phyloP scores from a whole-genome alignment of 2,113 vertebrate genomes.

The Mystacornis crossleyi region DNA sequence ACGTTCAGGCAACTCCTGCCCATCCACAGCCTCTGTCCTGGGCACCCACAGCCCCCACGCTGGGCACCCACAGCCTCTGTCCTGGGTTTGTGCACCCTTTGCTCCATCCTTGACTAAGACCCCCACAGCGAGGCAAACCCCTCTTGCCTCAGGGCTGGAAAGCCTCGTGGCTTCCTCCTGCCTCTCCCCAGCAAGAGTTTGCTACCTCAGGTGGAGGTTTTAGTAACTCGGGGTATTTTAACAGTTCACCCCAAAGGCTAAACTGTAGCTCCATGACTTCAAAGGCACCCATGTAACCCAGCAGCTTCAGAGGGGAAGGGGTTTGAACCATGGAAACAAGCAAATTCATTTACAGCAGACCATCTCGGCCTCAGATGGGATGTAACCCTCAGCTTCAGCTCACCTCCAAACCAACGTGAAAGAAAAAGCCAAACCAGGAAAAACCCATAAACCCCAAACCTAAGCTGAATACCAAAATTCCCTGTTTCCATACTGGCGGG shows the following conservation, averaged over 20 bases:
- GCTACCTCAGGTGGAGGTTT: neutral
- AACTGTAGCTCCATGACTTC: rapidly evolving
- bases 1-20: rapidly evolving
- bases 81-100: neutral
- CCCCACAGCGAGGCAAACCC: rapidly evolving
- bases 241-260: neutral
- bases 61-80: neutral
- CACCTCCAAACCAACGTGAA: rapidly evolving
- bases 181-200: neutral
- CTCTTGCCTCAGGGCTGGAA: neutral
- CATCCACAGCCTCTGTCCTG: neutral
- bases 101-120: neutral
- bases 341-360: neutral
- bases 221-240: neutral
- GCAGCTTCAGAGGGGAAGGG: neutral
- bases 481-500: rapidly evolving
- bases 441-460: neutral
- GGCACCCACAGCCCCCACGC: neutral
- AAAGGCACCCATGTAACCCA: rapidly evolving
- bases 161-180: neutral
- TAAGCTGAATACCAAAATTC: neutral
- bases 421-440: neutral
- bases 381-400: neutral
- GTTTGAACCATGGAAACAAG: neutral
- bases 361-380: rapidly evolving